phyloP scores from a whole-genome alignment of 2,113 vertebrate species.

The Corythaeola cristata region DNA sequence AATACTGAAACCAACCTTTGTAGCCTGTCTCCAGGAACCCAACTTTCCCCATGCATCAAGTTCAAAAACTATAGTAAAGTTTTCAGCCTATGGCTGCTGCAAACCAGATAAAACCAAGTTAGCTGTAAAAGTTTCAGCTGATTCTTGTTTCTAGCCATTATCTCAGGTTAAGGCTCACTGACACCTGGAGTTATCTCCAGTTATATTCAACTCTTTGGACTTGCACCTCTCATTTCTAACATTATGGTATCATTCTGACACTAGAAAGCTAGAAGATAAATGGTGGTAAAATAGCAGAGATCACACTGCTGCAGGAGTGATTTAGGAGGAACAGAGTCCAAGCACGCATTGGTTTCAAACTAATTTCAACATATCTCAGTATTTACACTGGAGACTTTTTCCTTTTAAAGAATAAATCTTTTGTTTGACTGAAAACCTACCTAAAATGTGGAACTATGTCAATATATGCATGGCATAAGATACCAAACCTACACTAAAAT shows the following conservation, averaged over 20 bases:
- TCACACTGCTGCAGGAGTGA: neutral
- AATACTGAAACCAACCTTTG: neutral
- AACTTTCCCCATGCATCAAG: neutral
- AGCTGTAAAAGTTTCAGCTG: neutral
- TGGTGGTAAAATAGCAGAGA: neutral
- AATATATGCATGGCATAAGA: neutral
- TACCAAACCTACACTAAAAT: neutral
- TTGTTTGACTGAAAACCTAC: neutral
- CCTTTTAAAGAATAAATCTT: neutral
- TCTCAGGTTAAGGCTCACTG: neutral
- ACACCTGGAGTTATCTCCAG: neutral
- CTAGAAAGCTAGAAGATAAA: neutral
- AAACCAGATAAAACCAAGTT: neutral
- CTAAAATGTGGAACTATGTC: neutral
- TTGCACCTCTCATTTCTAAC: neutral
- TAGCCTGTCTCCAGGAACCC: neutral
- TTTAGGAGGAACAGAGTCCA: neutral
- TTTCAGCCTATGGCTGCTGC: neutral
- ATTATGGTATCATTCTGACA: neutral
- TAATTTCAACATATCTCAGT: neutral
- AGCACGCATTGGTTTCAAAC: neutral
- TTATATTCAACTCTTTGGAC: neutral
- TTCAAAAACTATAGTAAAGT: neutral
- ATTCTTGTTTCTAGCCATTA: neutral
- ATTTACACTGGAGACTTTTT: neutral